Conservation (phyloP, 2,797 vertebrate genomes). For the Bradypodion pumilum region DNA sequence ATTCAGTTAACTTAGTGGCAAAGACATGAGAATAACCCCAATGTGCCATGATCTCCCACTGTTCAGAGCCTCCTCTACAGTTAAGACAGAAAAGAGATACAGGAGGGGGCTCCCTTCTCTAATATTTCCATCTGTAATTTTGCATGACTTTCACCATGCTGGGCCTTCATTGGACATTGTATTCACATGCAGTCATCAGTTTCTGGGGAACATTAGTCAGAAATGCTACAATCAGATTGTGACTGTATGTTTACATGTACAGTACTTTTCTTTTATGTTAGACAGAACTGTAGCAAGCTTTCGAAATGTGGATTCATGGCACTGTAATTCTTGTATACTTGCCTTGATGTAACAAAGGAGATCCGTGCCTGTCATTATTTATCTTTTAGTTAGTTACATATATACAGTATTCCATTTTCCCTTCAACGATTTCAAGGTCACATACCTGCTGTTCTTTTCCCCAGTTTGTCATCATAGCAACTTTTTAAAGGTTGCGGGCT, state of each 20-base stretch:
- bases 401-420: not conserved
- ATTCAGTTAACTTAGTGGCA: not conserved
- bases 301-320: not conserved
- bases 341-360: not conserved
- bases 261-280: conserved; percentile 13
- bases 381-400: not conserved
- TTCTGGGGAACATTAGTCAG: conserved; percentile 49
- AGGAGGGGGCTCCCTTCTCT: not conserved
- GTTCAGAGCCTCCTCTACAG: not conserved
- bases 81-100: not conserved
- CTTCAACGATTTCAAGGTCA: not conserved
- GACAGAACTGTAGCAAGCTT: not conserved
- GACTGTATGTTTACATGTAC: too few relatives aligned
- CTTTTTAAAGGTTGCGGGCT: not conserved
- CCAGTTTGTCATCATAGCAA: not conserved
- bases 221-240: conserved; percentile 41
- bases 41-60: not conserved
- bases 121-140: not conserved
- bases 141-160: not conserved
- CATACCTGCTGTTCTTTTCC: not conserved
- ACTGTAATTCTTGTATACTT: not conserved
- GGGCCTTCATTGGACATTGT: conserved; percentile 45
- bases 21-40: too few relatives aligned
- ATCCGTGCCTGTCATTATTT: not conserved
- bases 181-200: conserved; percentile 49